phyloP scores from a whole-genome alignment of 2,113 vertebrate genomes.

The Eptatretus burgeri region DNA sequence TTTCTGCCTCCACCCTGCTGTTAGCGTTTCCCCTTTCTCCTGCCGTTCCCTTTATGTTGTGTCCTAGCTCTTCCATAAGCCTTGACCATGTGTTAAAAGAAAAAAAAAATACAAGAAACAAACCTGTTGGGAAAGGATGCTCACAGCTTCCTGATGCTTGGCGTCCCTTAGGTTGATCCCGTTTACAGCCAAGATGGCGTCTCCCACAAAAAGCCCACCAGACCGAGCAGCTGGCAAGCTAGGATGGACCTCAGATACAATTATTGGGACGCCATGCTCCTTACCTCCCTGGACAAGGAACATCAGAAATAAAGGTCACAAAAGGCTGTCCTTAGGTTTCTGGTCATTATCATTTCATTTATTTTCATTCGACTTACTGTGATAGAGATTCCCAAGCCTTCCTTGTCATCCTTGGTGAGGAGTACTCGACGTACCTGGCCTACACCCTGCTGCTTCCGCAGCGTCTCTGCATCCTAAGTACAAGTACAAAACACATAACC shows the following conservation, averaged over 20 bases:
- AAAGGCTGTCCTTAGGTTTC: background rate
- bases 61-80: no score
- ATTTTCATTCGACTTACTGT: slow-evolving; percentile 29
- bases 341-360: background rate
- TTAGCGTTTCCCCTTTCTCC: no score
- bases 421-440: slow-evolving; percentile 83
- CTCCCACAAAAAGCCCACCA: slow-evolving; percentile 69
- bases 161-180: slow-evolving; percentile 78
- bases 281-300: slow-evolving; percentile 43
- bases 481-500: no score
- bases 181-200: slow-evolving; percentile 81
- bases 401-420: slow-evolving; percentile 76
- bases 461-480: slow-evolving; percentile 47
- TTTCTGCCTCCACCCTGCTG: no score
- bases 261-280: slow-evolving; percentile 83
- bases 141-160: slow-evolving; percentile 93
- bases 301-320: background rate
- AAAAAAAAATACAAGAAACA: slow-evolving; percentile 1
- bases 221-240: slow-evolving; percentile 70
- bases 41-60: no score
- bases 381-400: slow-evolving; percentile 92
- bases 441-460: slow-evolving; percentile 93
- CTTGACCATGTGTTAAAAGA: no score
- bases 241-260: slow-evolving; percentile 89
- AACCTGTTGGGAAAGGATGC: slow-evolving; percentile 91